Evolutionary conservation across 2,888 invertebrate genomes (phyloP).

Genomic region (Hemithea aestivaria): DNA sequence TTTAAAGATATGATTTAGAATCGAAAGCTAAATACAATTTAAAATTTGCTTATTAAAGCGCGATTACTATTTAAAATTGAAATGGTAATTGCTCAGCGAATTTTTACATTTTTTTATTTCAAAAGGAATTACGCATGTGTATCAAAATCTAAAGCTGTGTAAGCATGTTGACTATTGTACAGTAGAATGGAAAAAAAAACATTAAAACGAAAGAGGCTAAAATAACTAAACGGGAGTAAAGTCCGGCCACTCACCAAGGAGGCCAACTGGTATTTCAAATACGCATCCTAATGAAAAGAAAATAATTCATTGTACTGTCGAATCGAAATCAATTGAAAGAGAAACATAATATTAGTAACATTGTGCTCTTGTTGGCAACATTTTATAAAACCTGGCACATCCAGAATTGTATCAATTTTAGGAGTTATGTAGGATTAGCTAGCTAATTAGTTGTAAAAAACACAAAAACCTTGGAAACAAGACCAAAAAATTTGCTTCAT

Average conservation of each 20-base stretch:
- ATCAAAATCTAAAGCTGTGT: slow-evolving; percentile 52
- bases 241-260: slow-evolving; percentile 73
- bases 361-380: slow-evolving; percentile 35
- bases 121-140: slow-evolving; percentile 14
- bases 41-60: slow-evolving; percentile 13
- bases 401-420: too few species aligned
- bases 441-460: too few species aligned
- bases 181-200: slow-evolving; percentile 31
- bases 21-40: slow-evolving; percentile 5
- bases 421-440: too few species aligned
- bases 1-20: slow-evolving; percentile 3
- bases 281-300: slow-evolving; percentile 72
- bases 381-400: slow-evolving; percentile 28
- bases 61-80: slow-evolving; percentile 16
- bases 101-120: slow-evolving; percentile 17
- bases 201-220: slow-evolving; percentile 35
- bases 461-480: too few species aligned
- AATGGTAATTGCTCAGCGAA: slow-evolving; percentile 21
- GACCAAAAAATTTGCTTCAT: too few species aligned
- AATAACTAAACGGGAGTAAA: slow-evolving; percentile 48
- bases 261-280: slow-evolving; percentile 76
- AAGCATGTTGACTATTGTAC: slow-evolving; percentile 51
- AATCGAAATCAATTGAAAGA: slow-evolving; percentile 28
- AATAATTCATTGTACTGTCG: slow-evolving; percentile 38
- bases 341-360: slow-evolving; percentile 45